Evolutionary conservation across 2,888 invertebrate genomes (phyloP).

Genomic region (Xanthorhoe spadicearia): DNA sequence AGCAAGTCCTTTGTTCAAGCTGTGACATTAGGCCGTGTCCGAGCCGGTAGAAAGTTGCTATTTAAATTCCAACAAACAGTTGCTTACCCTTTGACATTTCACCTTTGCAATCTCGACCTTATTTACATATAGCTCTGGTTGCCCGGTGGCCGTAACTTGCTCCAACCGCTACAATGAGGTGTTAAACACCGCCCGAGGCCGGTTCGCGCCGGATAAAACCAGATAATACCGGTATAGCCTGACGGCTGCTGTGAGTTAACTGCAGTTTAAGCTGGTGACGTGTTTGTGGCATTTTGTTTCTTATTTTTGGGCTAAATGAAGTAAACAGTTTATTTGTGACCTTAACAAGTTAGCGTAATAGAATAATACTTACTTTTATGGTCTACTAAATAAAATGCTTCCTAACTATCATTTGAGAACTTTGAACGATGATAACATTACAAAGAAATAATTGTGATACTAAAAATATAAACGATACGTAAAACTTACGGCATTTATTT

Average conservation of each 20-base stretch:
- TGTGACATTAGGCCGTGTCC: constrained; percentile 16
- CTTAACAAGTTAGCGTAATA: not conserved
- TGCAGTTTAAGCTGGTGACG: constrained; percentile 35
- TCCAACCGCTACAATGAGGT: constrained; percentile 62
- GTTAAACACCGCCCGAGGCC: constrained; percentile 65
- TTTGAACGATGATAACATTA: too few species aligned
- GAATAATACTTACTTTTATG: not conserved
- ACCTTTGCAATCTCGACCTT: constrained; percentile 28
- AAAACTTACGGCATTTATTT: too few species aligned
- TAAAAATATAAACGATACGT: too few species aligned
- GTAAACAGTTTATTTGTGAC: not conserved
- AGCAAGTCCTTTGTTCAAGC: constrained; percentile 5
- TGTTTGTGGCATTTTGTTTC: constrained; percentile 15
- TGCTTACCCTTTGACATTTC: constrained; percentile 16
- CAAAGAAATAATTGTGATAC: too few species aligned
- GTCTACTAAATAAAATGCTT: too few species aligned
- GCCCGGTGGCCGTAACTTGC: constrained; percentile 46
- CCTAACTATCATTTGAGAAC: too few species aligned
- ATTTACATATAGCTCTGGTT: constrained; percentile 19
- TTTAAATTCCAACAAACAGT: constrained; percentile 45
- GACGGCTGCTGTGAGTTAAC: constrained; percentile 35
- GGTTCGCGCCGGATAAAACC: constrained; percentile 55
- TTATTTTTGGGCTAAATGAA: not conserved
- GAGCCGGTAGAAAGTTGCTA: constrained; percentile 36
- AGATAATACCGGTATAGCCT: constrained; percentile 56